A percentile compares a stretch with the other conserved stretches of the same genome.
Evolutionary conservation across 53 echinoderm and acorn worm species (phyloP).

Genomic region (Luidia sarsii): DNA sequence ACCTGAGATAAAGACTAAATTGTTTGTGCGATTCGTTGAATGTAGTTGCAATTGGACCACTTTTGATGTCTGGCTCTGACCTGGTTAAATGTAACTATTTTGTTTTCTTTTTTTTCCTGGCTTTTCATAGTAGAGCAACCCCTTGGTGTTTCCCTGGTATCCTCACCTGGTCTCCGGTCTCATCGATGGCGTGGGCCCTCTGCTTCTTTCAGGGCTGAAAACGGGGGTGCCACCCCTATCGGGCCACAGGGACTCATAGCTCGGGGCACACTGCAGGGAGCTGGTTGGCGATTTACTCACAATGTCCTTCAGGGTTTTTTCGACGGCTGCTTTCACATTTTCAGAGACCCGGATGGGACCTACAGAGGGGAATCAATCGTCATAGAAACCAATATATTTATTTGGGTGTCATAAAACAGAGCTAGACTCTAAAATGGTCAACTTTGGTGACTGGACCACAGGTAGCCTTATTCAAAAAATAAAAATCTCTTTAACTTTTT

Average conservation of each 20-base stretch:
- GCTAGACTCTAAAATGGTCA: neutral
- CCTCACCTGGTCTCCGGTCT: constrained; percentile 14
- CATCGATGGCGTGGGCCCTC: neutral
- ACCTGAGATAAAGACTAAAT: too few relatives aligned
- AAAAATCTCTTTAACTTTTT: too few relatives aligned
- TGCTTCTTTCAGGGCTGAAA: neutral
- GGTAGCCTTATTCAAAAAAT: too few relatives aligned
- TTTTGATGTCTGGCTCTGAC: too few relatives aligned
- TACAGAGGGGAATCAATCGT: neutral
- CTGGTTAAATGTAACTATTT: too few relatives aligned
- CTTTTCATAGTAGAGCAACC: too few relatives aligned
- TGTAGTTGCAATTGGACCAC: too few relatives aligned
- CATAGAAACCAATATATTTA: neutral
- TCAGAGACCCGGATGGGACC: constrained; percentile 26
- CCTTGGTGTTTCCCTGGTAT: too few relatives aligned
- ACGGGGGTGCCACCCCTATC: constrained; percentile 18
- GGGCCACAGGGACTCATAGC: constrained; percentile 17
- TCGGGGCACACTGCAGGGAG: neutral
- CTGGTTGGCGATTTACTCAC: neutral
- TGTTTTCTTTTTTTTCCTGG: too few relatives aligned
- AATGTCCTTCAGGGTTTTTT: constrained; percentile 36
- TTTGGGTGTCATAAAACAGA: neutral
- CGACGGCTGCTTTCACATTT: constrained; percentile 29
- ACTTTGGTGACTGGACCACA: neutral
- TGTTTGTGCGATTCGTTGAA: too few relatives aligned